These are phyloP conservation scores for Oophaga pumilio DNA, from an alignment of 2,113 vertebrate genomes.

Conservation along the genomic window DNA sequence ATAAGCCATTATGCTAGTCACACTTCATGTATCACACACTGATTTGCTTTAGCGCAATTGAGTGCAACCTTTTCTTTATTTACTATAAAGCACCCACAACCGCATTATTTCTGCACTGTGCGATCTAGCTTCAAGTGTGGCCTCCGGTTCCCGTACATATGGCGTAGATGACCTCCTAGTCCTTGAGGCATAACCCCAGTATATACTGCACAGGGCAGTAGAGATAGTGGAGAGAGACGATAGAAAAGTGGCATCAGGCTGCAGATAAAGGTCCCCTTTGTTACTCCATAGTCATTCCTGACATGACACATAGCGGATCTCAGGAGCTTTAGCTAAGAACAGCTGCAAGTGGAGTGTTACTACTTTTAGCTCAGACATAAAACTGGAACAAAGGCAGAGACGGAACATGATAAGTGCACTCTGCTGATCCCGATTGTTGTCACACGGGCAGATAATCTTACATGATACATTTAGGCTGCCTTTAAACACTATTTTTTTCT, in stretches of 20 bases:
- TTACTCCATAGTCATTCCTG: neutral
- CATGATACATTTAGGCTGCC: no score
- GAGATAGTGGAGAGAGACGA: neutral
- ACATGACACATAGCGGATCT: neutral
- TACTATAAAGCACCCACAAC: no score
- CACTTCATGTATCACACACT: no score
- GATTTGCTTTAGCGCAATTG: no score
- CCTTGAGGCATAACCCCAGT: no score
- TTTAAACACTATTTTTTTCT: neutral
- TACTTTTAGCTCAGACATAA: slow-evolving; percentile 65
- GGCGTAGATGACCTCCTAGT: no score
- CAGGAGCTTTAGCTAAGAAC: slow-evolving; percentile 61
- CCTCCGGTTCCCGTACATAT: no score
- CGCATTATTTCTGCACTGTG: no score
- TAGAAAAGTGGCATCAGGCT: neutral
- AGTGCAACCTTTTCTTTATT: no score
- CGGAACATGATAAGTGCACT: slow-evolving; percentile 18
- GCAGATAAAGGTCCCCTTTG: slow-evolving; percentile 32
- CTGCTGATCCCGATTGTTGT: neutral
- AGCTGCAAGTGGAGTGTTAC: slow-evolving; percentile 70
- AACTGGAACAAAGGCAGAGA: neutral
- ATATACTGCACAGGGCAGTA: no score
- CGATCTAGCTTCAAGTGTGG: no score
- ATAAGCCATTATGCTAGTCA: no score
- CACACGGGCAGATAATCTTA: neutral